Percentiles rank a stretch among this genome's conserved stretches.
Evolutionary conservation across 2,888 invertebrate species (phyloP).

Genomic region (Junonia oenone): DNA sequence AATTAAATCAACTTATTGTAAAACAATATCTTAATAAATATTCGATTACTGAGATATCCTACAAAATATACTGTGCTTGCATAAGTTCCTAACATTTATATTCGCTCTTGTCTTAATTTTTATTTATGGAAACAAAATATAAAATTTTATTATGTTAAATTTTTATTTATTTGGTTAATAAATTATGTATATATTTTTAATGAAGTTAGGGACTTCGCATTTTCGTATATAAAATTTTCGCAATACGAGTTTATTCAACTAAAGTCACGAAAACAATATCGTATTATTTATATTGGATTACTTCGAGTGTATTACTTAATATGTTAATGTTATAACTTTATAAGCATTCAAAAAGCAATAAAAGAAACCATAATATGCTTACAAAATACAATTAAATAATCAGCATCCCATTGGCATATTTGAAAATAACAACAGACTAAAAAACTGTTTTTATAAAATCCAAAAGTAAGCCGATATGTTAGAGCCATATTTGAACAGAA

Average conservation of each 20-base stretch:
- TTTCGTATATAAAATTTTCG: not conserved
- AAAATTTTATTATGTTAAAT: not conserved
- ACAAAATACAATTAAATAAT: not conserved
- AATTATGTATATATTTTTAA: not conserved
- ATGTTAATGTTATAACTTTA: not conserved
- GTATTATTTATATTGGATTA: not conserved
- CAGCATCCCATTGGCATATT: conserved; percentile 7
- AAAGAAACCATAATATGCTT: not conserved
- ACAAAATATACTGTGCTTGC: not conserved
- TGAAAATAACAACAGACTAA: conserved; percentile 2
- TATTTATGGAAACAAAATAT: not conserved
- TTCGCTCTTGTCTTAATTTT: not conserved
- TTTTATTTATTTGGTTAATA: not conserved
- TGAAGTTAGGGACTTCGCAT: not conserved
- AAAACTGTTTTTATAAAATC: not conserved
- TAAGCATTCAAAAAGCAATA: not conserved
- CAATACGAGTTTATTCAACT: not conserved
- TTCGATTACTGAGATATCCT: conserved; percentile 12
- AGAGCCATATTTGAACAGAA: conserved; percentile 23
- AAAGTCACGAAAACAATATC: not conserved
- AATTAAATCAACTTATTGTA: conserved; percentile 4
- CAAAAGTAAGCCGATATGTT: conserved; percentile 12
- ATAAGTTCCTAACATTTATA: not conserved
- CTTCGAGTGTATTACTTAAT: not conserved
- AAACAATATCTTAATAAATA: conserved; percentile 14